These are phyloP conservation scores for Columbina picui DNA, from an alignment of 2,113 vertebrate species.

Conservation along the genomic window DNA sequence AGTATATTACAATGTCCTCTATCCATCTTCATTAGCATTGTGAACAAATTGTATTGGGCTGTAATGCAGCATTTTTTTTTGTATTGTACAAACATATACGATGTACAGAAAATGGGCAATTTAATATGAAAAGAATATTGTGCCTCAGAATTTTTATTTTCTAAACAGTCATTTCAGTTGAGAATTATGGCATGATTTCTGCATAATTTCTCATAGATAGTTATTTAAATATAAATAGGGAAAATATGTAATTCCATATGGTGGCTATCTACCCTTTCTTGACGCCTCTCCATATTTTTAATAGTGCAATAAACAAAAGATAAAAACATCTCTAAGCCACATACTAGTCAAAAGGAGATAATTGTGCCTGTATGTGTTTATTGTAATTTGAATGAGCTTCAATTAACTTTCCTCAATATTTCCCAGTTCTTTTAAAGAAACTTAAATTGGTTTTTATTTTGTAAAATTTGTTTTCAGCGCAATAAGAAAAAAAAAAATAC, in stretches of 20 bases:
- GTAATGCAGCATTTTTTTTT: slow-evolving; percentile 5
- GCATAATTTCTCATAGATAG: slow-evolving; percentile 80
- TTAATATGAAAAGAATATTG: slow-evolving; percentile 82
- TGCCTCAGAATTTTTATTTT: slow-evolving; percentile 75
- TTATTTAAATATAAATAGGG: slow-evolving; percentile 87
- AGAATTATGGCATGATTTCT: slow-evolving; percentile 80
- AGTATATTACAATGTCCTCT: slow-evolving; percentile 66
- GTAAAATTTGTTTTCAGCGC: slow-evolving; percentile 75
- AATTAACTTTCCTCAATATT: slow-evolving; percentile 84
- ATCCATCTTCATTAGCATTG: slow-evolving; percentile 78
- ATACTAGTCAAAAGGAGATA: slow-evolving; percentile 78
- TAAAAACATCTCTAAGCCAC: slow-evolving; percentile 78
- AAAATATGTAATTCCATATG: slow-evolving; percentile 76
- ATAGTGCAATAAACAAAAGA: slow-evolving; percentile 80
- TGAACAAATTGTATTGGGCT: slow-evolving; percentile 68
- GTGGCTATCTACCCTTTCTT: slow-evolving; percentile 73
- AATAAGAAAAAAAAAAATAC: slow-evolving; percentile 43
- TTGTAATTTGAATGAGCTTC: slow-evolving; percentile 79
- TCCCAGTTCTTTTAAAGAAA: slow-evolving; percentile 77
- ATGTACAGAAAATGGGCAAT: slow-evolving; percentile 78
- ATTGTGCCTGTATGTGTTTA: slow-evolving; percentile 75
- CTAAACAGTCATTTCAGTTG: slow-evolving; percentile 80
- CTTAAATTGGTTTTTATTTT: slow-evolving; percentile 80
- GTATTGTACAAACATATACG: slow-evolving; percentile 63
- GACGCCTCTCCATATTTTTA: slow-evolving; percentile 75